Percentiles rank a stretch among this genome's conserved stretches.
Conservation (phyloP, 2,797 vertebrate genomes). For the Fratercula arctica region DNA sequence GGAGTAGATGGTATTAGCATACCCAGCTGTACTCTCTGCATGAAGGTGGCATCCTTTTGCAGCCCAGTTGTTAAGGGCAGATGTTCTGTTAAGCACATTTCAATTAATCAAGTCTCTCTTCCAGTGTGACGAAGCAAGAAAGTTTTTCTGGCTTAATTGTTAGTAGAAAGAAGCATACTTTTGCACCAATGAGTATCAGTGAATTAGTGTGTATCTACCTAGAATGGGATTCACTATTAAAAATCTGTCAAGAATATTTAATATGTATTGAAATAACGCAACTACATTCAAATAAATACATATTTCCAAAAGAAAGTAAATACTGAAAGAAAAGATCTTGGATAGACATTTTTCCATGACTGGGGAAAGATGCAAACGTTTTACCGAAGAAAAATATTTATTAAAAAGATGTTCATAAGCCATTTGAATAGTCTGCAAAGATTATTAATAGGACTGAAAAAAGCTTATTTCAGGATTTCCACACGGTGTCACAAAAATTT, state of each 20-base stretch:
- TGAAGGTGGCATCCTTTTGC: neutral
- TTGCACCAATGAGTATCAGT: neutral
- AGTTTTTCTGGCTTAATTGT: neutral
- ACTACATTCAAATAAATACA: neutral
- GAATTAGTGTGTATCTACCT: neutral
- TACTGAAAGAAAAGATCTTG: neutral
- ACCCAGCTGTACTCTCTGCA: slow-evolving; percentile 7
- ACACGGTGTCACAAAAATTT: neutral
- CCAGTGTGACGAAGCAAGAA: neutral
- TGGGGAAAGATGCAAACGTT: neutral
- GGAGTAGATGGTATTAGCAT: neutral
- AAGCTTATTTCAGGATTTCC: neutral
- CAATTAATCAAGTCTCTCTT: slow-evolving; percentile 21
- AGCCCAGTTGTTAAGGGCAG: slow-evolving; percentile 14
- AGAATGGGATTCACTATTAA: neutral
- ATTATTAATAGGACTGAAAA: neutral
- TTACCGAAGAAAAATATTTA: neutral
- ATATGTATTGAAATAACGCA: neutral
- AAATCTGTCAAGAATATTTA: neutral
- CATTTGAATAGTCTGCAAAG: neutral
- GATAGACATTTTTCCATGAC: neutral
- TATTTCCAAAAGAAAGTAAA: neutral
- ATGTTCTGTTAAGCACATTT: slow-evolving; percentile 16
- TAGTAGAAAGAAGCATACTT: neutral
- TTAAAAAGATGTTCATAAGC: neutral